phyloP scores from a whole-genome alignment of 2,888 invertebrate genomes.

The Orchesella flavescens region DNA sequence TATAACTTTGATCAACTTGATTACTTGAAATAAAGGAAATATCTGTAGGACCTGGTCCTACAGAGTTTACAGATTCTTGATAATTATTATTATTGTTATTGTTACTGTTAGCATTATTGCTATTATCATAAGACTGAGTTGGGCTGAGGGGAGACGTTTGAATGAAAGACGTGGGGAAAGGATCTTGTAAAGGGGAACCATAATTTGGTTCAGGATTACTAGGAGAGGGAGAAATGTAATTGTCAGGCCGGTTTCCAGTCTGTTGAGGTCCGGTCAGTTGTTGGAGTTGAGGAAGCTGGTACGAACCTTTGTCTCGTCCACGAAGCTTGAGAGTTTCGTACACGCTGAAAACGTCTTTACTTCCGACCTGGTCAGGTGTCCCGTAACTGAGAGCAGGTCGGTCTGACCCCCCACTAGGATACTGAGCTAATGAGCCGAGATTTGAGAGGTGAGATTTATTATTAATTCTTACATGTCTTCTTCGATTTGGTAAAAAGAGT shows the following conservation, averaged over 20 bases:
- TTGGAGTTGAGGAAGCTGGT: constrained; percentile 59
- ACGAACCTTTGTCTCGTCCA: constrained; percentile 63
- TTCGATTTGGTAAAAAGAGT: constrained; percentile 50
- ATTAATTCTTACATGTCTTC: constrained; percentile 48
- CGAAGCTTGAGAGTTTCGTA: constrained; percentile 68
- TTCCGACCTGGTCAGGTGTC: constrained; percentile 70
- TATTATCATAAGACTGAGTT: constrained; percentile 66
- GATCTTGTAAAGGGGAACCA: constrained; percentile 53
- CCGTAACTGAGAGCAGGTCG: constrained; percentile 68
- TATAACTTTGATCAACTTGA: constrained; percentile 54
- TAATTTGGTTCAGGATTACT: constrained; percentile 51
- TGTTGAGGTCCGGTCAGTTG: constrained; percentile 63
- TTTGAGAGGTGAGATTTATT: constrained; percentile 42
- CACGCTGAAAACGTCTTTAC: constrained; percentile 69
- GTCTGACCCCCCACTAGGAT: constrained; percentile 60
- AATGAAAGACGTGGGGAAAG: constrained; percentile 51
- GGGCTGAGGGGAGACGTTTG: constrained; percentile 60
- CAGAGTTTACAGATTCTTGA: constrained; percentile 20
- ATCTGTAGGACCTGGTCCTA: constrained; percentile 45
- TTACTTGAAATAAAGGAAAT: constrained; percentile 52
- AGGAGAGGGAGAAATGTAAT: constrained; percentile 46
- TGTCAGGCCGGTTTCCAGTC: constrained; percentile 65
- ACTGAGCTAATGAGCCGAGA: constrained; percentile 59
- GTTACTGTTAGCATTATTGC: constrained; percentile 10
- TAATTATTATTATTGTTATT: constrained; percentile 10